Conservation (phyloP, 2,888 invertebrate species). For the Buathra laborator region DNA sequence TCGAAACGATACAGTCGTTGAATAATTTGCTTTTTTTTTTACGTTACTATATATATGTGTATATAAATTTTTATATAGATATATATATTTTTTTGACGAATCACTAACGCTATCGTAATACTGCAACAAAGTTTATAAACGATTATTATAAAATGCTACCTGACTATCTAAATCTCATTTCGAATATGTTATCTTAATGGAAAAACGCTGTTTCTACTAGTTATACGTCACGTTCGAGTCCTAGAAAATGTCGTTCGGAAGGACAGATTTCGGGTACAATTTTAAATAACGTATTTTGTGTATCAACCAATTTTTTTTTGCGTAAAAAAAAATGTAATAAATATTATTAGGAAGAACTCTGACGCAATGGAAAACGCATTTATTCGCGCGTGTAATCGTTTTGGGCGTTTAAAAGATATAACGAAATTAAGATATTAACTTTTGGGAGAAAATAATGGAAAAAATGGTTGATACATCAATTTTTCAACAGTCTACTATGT, state of each 20-base stretch:
- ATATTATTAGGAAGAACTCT: conserved; percentile 48
- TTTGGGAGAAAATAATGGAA: conserved; percentile 4
- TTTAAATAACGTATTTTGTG: conserved; percentile 48
- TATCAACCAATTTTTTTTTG: conserved; percentile 51
- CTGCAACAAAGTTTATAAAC: conserved; percentile 72
- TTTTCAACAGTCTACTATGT: conserved; percentile 38
- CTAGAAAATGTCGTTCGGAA: conserved; percentile 45
- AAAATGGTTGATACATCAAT: conserved; percentile 49
- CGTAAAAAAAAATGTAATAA: conserved; percentile 36
- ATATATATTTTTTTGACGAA: conserved; percentile 59
- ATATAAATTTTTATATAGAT: conserved; percentile 36
- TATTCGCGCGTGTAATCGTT: conserved; percentile 28
- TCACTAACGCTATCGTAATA: conserved; percentile 68
- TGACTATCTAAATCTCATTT: conserved; percentile 65
- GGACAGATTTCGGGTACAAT: conserved; percentile 53
- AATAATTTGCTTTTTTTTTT: conserved; percentile 25
- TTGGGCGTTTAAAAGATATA: not conserved
- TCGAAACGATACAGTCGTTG: conserved; percentile 44
- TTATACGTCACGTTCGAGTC: conserved; percentile 58
- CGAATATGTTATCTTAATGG: conserved; percentile 62
- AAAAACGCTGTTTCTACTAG: conserved; percentile 60
- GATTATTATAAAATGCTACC: conserved; percentile 72
- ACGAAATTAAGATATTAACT: conserved; percentile 29
- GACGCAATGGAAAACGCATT: conserved; percentile 25
- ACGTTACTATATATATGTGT: conserved; percentile 5